phyloP scores from a whole-genome alignment of 2,113 vertebrate genomes.

The Oenanthe melanoleuca region DNA sequence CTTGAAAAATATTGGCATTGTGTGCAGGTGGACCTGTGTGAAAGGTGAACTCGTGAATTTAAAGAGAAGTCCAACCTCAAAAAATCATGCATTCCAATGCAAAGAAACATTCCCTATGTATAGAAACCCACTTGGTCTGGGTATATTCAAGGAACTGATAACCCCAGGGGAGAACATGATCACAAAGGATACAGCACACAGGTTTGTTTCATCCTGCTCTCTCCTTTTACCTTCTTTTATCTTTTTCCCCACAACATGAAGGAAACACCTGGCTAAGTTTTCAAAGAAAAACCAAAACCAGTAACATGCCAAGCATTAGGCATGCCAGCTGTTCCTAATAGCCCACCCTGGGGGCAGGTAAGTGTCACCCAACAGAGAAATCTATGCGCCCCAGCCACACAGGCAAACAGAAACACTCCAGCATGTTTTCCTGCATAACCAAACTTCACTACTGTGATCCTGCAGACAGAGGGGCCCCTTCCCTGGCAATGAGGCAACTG shows the following conservation, averaged over 20 bases:
- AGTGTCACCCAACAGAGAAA: neutral
- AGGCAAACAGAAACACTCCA: neutral
- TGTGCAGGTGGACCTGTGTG: neutral
- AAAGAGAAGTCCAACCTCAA: neutral
- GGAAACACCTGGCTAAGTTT: neutral
- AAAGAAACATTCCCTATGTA: neutral
- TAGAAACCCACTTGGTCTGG: neutral
- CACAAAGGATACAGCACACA: neutral
- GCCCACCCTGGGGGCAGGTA: neutral
- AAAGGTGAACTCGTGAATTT: neutral
- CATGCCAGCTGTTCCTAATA: neutral
- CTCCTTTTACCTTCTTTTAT: neutral
- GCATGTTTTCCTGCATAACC: neutral
- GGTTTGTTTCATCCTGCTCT: neutral
- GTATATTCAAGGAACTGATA: neutral
- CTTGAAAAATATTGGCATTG: neutral
- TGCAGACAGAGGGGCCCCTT: conserved; percentile 19
- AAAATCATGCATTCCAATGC: neutral
- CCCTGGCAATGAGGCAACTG: conserved; percentile 31
- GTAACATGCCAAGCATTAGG: neutral
- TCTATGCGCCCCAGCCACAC: rapidly evolving
- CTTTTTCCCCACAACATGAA: neutral
- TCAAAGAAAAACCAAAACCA: neutral
- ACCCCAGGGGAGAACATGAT: neutral
- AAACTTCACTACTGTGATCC: neutral